These are phyloP conservation scores for Polypedilum vanderplanki DNA, from an alignment of 1,140 invertebrate genomes.

Conservation along the genomic window DNA sequence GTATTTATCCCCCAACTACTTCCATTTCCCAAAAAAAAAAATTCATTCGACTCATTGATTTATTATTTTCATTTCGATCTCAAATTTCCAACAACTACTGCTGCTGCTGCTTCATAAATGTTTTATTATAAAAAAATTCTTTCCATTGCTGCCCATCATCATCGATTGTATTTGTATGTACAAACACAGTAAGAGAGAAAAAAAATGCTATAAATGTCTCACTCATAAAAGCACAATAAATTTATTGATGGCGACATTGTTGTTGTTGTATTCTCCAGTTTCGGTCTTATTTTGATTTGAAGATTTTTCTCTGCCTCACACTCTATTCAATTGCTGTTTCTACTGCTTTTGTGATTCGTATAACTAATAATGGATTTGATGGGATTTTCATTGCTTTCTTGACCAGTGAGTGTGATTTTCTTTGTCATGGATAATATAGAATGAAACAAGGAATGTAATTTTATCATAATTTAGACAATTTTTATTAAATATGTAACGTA, in stretches of 20 bases:
- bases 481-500: too few species aligned
- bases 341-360: too few species aligned
- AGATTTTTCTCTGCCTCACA: not conserved
- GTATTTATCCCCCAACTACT: not conserved
- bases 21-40: not conserved
- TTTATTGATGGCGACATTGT: conserved; percentile 13
- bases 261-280: not conserved
- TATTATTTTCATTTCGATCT: conserved; percentile 8
- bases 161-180: too few species aligned
- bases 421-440: too few species aligned
- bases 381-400: conserved; percentile 8
- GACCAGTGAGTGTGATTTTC: too few species aligned
- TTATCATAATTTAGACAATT: too few species aligned
- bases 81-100: not conserved
- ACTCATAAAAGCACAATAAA: conserved; percentile 19
- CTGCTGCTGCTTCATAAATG: not conserved
- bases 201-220: conserved; percentile 18
- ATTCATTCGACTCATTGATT: not conserved
- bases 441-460: too few species aligned
- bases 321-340: too few species aligned
- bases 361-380: conserved; percentile 7
- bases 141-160: too few species aligned
- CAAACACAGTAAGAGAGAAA: not conserved
- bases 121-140: not conserved
- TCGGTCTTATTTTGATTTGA: not conserved